Percentiles rank a stretch among this genome's conserved stretches.
Evolutionary conservation across 2,797 vertebrate species (phyloP).

Genomic region (Poeciliopsis presidionis): DNA sequence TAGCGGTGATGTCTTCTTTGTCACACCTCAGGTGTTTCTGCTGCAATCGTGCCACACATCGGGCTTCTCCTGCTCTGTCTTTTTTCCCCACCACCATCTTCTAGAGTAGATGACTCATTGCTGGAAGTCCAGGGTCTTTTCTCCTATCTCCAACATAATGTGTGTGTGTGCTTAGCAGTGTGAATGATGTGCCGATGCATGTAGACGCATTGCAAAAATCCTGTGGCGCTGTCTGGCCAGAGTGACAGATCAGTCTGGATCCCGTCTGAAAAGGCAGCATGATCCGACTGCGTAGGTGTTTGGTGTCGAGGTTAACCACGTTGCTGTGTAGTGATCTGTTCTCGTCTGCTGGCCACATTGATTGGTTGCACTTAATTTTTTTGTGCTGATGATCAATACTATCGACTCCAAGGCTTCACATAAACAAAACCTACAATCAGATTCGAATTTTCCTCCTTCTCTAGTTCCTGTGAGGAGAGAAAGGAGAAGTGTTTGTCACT

Average conservation of each 20-base stretch:
- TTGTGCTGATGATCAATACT: neutral
- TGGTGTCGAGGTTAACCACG: neutral
- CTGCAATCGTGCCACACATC: conserved; percentile 23
- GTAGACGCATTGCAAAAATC: neutral
- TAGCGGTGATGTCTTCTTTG: conserved; percentile 35
- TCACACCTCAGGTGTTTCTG: conserved; percentile 53
- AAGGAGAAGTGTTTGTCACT: neutral
- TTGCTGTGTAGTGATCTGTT: neutral
- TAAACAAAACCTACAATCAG: neutral
- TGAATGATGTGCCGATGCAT: neutral
- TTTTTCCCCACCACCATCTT: conserved; percentile 45
- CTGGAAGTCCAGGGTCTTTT: conserved; percentile 26
- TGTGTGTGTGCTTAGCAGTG: neutral
- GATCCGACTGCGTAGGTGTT: neutral
- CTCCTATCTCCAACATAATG: conserved; percentile 27
- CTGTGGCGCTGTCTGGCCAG: neutral
- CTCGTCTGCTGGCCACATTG: neutral
- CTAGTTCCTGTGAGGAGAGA: neutral
- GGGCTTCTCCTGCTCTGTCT: neutral
- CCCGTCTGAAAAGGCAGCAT: neutral
- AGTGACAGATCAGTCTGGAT: neutral
- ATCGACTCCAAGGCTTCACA: neutral
- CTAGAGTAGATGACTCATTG: conserved; percentile 49
- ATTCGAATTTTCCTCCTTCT: neutral
- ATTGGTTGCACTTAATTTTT: conserved; percentile 1